Base-by-base conservation (phyloP, 1,140 invertebrate genomes). In the Heterodera carotae region DNA sequence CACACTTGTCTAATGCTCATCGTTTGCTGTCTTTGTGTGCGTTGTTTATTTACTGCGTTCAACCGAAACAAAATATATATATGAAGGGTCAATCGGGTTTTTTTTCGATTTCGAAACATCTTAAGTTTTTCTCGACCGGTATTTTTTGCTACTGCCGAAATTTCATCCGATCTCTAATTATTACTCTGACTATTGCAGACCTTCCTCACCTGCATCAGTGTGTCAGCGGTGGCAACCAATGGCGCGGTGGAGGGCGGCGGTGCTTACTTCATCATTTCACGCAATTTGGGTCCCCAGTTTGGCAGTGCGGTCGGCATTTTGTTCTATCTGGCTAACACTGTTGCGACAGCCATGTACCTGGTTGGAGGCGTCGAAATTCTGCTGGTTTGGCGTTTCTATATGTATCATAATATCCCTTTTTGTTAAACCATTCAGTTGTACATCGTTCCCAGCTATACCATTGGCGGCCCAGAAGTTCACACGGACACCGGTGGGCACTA, bases 221-320 rank as follows among this genome's bases (percentile, higher is more conserved):
- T 99, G 93, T 97, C 94, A 85, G 97, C 97, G 39, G 98, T 99
- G 82, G 97, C 97, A 56, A 99, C 97, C 6, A 99, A 99, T 89
- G 97, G 97, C 31, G 96, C 98, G 69, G 96, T 99, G 43, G 86
- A 87, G 76, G 79, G 84, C 2, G 97, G 97, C 59, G 97, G 97
- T 15, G 96, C 95, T 62, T 99, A 99, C 89, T 99, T 99, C 88
- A 98, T 99, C 95, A 98, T 99, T 90, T 85, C 82, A 5, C 91
- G 97, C 83, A 81, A 79, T 75, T 73, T 81, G 69, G 97, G 97
- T 7, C 96, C 96, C 0, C 97, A 99, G 89, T 98, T 97, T 89
- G 97, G 97, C 59, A 96, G 96, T 3, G 97, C 97, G 66, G 96
- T 99, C 10, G 97, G 97, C 25, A 94, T 99, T 90, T 90, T 99